Evolutionary conservation across 2,797 vertebrate genomes (phyloP), one percentile per base, ranked within the genome.

Genomic region (Ciconia nigra): DNA sequence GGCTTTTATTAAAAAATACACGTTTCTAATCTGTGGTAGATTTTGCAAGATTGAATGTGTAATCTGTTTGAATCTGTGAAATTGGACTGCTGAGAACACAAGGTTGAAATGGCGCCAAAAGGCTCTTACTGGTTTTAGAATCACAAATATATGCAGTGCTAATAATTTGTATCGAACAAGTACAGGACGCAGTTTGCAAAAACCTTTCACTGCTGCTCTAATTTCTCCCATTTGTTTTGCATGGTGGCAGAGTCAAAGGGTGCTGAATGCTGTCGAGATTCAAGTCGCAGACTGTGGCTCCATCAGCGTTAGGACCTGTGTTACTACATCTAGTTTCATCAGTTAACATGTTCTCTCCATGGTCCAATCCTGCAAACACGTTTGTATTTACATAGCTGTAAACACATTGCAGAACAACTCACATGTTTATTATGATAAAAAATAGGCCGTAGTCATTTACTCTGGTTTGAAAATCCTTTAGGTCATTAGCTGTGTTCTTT

Each of bases 251-350:
- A 59, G 52, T 41, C 49, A 42, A 55, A 73, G 28, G 37, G 25
- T 52, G 44, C 54, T 70, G 55, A 51, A 15, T 39, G 83, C 29
- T 84, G 55, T 21, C 0, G 0, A 28, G 61, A 10, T 37, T 73
- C 49, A 13, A 0, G 0, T 26, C 0, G 0, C 22, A 52, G 28
- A 4, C 44, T 39, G 46, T 44, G 37, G 35, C 51, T 62, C 26
- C 2, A 0, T 54, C 65, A 10, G 22, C 9, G 8, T 44, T 70
- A 20, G 37, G 46, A 49, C 46, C 10, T 58, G 14, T 46, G 25
- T 59, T 62, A 47, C 11, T 13, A 5, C 24, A 14, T 61, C 33
- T 35, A 2, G 1, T 86, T 74, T 83, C 16, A 11, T 35, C 19
- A 44, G 4, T 52, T 67, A 19, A 22, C 15, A 3, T n/a, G 22